Base-by-base conservation (phyloP, 2,888 invertebrate genomes). In the Cheilosia vernalis region DNA sequence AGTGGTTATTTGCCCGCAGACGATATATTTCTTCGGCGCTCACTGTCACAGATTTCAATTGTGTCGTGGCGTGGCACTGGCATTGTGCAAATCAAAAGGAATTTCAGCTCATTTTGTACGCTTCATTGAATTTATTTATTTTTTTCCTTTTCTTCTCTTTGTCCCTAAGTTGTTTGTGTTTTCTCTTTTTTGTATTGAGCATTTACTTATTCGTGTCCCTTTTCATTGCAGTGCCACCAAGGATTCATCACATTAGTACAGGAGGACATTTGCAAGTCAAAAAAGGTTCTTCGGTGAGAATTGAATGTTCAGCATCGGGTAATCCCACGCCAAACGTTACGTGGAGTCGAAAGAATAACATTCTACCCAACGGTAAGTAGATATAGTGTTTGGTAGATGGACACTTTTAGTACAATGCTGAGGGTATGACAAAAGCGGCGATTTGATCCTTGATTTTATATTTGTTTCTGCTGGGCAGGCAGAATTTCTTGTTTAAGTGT, bases 311-410 rank as follows among this genome's bases (percentile, higher is more conserved):
- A 89, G 95, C 95, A 88, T 94, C 95, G 87, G 95, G 95, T 87
- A 95, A 96, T 93, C 97, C 97, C 63, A 95, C 95, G 83, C 96
- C 97, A 64, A 94, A 95, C 90, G 95, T 97, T 89, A 94, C 94
- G 77, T 97, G 97, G 97, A 94, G 94, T 93, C 91, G 92, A 89
- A 92, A 92, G 89, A 92, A 92, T 89, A 92, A 92, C 90, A 91
- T 92, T 90, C 89, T 92, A 88, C 92, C 92, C 90, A 92, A 90
- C 89, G 92, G 92, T 92, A 90, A 91, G 92, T 90, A 30, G 30
- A 30, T 30, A 89, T 21, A 21, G 49, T 40, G 17, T 21, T 33
- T 27, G 33, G 13, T 58, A 53, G 64, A 27, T 69, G 69, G 42
- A 69, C 58, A 17, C n/a, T 33, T 37, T 37, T 13, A 13, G 37